Evolutionary conservation across 2,113 vertebrate genomes (phyloP), one percentile per base, ranked within the genome.

Genomic region (Epinephelus cyanopodus): DNA sequence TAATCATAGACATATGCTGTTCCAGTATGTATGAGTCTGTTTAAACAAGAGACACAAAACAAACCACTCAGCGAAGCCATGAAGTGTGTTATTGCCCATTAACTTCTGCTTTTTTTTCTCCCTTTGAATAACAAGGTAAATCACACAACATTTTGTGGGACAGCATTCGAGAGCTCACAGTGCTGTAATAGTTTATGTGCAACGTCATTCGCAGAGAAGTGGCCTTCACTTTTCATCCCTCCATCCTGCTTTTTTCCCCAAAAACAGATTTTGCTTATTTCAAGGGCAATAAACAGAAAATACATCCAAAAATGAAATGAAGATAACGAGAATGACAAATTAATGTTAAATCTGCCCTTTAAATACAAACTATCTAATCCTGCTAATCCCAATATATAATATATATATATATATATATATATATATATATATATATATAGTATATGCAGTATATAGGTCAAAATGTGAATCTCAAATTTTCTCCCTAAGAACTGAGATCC

Each of bases 1-100:
- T 79, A 81, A 79, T 63, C 54, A 78, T 60, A 56, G 39, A 50
- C 74, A 84, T 90, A 73, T 86, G 72, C 50, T 66, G 21, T 21
- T 23, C 8, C 37, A 67, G 2, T 52, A 53, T 74, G 75, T 48
- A 50, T 69, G 13, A 83, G 25, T 13, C 47, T 81, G 75, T 85
- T 80, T 56, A 66, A 83, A 90, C 58, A 80, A 81, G 61, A 4
- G 1, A 37, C 19, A 58, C 62, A 73, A 18, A 82, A 23, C 23
- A 62, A 62, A 48, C 69, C 48, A 37, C 69, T 74, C 48, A 74
- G 60, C 13, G 14, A 45, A 76, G 69, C 72, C 69, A 83, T 79
- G 65, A 82, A 86, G 39, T 71, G 27, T 17, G 3, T 77, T 61
- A 79, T 52, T 60, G 60, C 13, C 54, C 53, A 71, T 74, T 87